Evolutionary conservation across 2,888 invertebrate genomes (phyloP), one percentile per base, ranked within the genome.

Genomic region (Timema podura): DNA sequence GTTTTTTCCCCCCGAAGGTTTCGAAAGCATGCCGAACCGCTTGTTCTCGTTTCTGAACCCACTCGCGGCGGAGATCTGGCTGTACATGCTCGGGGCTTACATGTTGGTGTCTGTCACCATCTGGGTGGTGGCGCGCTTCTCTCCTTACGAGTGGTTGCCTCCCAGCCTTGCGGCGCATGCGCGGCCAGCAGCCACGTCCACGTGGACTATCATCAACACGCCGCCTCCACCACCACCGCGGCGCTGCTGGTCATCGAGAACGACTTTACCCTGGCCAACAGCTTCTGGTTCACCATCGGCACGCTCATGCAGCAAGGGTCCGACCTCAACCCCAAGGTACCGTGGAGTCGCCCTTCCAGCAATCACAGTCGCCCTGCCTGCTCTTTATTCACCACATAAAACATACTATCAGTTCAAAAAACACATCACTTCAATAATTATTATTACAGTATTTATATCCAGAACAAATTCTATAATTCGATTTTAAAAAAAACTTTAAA

Each of bases 211-310:
- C 54, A 68, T 6, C 68, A 65, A 45, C 59, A 16, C 6, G 10
- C 30, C 16, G 16, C 59, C 10, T 11, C 44, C 10, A 67, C 15
- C 59, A 64, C 64, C n/a, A 67, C 70, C 11, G 64, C 70, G 3
- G 79, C 80, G 64, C 77, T 76, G 66, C 80, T 80, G 66, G 77
- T 81, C 44, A 76, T 80, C 54, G 84, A 85, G 76, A 87, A 87
- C 77, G 85, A 86, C 77, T 87, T 87, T 78, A 85, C 83, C 64
- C 79, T 87, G 65, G 82, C 84, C 68, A 86, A 87, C 77, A 83
- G 83, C 74, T 82, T 86, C 76, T 86, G 86, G 86, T 86, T 86
- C 77, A 84, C 84, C 68, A 84, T 85, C n/a, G 86, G 86, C 16
- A 85, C 85, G 10, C 81, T 87, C 71, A 84, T 87, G 81, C 85